A percentile compares a stretch with the other conserved stretches of the same genome.
Evolutionary conservation across 35 echinoderm and acorn worm species (phyloP).

Genomic region (Apostichopus californicus): DNA sequence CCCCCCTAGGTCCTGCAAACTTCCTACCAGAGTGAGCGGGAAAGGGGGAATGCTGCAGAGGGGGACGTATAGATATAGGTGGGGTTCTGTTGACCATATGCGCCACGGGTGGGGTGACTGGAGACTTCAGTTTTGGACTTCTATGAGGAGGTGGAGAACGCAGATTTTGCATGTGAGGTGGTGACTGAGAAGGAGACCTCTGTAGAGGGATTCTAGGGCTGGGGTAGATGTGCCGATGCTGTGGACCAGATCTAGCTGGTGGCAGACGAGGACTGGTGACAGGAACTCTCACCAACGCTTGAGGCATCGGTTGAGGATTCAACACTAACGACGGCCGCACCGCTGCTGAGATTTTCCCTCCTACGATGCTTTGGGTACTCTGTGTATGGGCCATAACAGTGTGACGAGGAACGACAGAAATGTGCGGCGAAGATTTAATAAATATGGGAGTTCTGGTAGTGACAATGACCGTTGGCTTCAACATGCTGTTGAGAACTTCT

Average conservation of each 20-base stretch:
- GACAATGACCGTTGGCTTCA: slow-evolving; percentile 44
- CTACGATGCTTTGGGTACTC: slow-evolving; percentile 42
- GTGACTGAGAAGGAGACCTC: not conserved
- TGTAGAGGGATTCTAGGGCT: slow-evolving; percentile 46
- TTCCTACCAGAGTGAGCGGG: slow-evolving; percentile 11
- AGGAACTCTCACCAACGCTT: slow-evolving; percentile 10
- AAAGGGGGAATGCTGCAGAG: slow-evolving; percentile 26
- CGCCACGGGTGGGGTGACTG: slow-evolving; percentile 25
- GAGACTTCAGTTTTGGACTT: slow-evolving; percentile 39
- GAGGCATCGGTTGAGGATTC: slow-evolving; percentile 55
- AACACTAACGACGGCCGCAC: slow-evolving; percentile 32
- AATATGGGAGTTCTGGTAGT: slow-evolving; percentile 55
- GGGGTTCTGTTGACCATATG: slow-evolving; percentile 52
- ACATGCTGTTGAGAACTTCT: not conserved
- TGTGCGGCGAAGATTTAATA: slow-evolving; percentile 34
- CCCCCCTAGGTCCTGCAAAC: slow-evolving; percentile 18
- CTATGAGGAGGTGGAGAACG: slow-evolving; percentile 34
- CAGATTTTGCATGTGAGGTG: slow-evolving; percentile 16
- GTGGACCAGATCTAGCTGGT: slow-evolving; percentile 4
- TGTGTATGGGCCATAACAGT: slow-evolving; percentile 48
- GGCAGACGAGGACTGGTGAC: slow-evolving; percentile 20
- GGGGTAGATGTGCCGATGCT: slow-evolving; percentile 17
- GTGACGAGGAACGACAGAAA: slow-evolving; percentile 16
- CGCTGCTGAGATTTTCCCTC: slow-evolving; percentile 41
- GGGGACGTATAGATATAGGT: not conserved